A percentile compares a stretch with the other conserved stretches of the same genome.
These are phyloP conservation scores for Holothuria glaberrima DNA, from an alignment of 35 echinoderm and acorn worm genomes.

Conservation along the genomic window DNA sequence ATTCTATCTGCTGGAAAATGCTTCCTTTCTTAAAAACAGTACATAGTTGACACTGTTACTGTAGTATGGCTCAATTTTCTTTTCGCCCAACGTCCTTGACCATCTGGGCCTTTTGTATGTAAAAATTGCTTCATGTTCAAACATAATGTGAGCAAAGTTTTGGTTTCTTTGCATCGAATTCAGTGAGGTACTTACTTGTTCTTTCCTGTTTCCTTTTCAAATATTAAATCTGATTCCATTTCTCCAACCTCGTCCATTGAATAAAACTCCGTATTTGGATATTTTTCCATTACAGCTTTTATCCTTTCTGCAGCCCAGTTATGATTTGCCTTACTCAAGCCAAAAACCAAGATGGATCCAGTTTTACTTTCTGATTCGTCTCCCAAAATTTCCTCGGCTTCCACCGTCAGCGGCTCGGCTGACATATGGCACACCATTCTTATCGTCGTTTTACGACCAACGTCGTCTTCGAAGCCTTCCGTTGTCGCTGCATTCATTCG, in stretches of 20 bases:
- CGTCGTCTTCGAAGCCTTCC: constrained; percentile 77
- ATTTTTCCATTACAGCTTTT: constrained; percentile 48
- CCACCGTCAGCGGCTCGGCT: constrained; percentile 52
- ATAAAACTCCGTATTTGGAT: constrained; percentile 75
- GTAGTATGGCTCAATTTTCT: too few species aligned
- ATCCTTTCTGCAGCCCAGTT: constrained; percentile 68
- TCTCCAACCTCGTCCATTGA: constrained; percentile 82
- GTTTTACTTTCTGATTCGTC: constrained; percentile 45
- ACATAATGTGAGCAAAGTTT: too few species aligned
- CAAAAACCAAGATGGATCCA: constrained; percentile 70
- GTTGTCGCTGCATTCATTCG: constrained; percentile 89
- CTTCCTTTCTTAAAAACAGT: too few species aligned
- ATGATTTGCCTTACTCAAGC: constrained; percentile 61
- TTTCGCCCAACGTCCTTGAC: too few species aligned
- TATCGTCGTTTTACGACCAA: constrained; percentile 85
- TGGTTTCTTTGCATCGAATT: too few species aligned
- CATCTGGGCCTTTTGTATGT: too few species aligned
- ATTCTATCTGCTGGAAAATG: too few species aligned
- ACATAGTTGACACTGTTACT: too few species aligned
- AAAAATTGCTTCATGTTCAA: too few species aligned
- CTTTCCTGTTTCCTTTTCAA: constrained; percentile 87
- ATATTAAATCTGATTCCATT: constrained; percentile 76
- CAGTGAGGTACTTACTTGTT: constrained; percentile 70
- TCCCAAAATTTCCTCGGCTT: constrained; percentile 34
- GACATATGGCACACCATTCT: constrained; percentile 85